Conservation (phyloP, 1,140 invertebrate genomes). For the Atopsyche davidsoni region DNA sequence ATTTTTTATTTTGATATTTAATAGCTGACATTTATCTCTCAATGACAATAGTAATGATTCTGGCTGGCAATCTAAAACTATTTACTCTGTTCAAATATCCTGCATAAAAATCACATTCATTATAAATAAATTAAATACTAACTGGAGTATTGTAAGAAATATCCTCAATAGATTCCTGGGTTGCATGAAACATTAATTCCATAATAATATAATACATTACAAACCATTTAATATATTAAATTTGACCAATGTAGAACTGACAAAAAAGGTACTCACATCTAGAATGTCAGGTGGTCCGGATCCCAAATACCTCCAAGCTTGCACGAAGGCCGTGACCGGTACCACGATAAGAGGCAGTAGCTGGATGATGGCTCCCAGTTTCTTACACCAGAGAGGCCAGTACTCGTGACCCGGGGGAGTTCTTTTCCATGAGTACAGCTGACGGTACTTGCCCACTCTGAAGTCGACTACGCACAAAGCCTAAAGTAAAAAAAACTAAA, state of each 20-base stretch:
- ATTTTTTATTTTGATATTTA: too few species aligned
- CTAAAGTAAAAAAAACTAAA: slow-evolving; percentile 39
- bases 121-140: slow-evolving; percentile 4
- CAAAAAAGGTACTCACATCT: slow-evolving; percentile 60
- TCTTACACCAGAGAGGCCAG: slow-evolving; percentile 71
- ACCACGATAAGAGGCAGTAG: slow-evolving; percentile 69
- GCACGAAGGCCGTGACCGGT: slow-evolving; percentile 70
- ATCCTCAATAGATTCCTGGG: too few species aligned
- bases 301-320: slow-evolving; percentile 76
- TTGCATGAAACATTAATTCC: too few species aligned
- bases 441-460: slow-evolving; percentile 65
- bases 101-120: too few species aligned
- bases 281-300: slow-evolving; percentile 78
- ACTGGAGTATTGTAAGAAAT: slow-evolving; percentile 1
- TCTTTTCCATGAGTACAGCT: slow-evolving; percentile 65
- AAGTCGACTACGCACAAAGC: slow-evolving; percentile 72
- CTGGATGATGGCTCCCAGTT: slow-evolving; percentile 71
- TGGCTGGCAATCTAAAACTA: too few species aligned
- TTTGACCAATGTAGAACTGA: too few species aligned
- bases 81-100: too few species aligned
- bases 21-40: too few species aligned
- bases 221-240: too few species aligned
- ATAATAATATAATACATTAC: too few species aligned
- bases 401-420: slow-evolving; percentile 48
- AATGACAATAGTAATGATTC: too few species aligned